Conservation (phyloP, 2,113 vertebrate genomes). For the Misgurnus mizolepis region DNA sequence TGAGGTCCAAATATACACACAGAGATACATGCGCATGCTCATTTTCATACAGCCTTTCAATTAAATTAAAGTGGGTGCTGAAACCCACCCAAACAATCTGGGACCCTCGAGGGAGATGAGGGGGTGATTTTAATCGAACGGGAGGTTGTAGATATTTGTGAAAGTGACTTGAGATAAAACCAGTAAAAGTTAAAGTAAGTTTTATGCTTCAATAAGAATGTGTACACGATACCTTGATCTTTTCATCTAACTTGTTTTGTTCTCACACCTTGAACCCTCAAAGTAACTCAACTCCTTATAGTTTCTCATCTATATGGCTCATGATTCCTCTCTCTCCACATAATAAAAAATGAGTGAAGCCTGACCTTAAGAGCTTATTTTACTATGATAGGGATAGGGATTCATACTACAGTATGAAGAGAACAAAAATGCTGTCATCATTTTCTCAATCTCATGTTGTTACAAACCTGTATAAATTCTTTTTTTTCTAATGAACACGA, state of each 20-base stretch:
- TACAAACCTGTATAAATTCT: too few relatives aligned
- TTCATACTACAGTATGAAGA: neutral
- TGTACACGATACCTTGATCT: neutral
- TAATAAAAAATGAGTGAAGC: constrained; percentile 11
- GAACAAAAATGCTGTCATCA: neutral
- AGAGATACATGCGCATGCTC: constrained; percentile 49
- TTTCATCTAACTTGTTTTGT: neutral
- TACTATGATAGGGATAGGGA: constrained; percentile 2
- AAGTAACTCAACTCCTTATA: neutral
- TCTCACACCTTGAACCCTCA: neutral
- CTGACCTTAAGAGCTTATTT: neutral
- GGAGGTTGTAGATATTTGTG: constrained; percentile 54
- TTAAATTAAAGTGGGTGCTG: constrained; percentile 73
- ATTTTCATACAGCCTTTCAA: constrained; percentile 73
- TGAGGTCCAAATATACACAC: constrained; percentile 50
- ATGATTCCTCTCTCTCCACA: neutral
- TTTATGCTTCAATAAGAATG: neutral
- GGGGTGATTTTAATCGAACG: constrained; percentile 62
- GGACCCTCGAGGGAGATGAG: constrained; percentile 57
- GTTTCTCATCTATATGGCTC: neutral
- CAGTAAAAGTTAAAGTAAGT: neutral
- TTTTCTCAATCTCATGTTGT: too few relatives aligned
- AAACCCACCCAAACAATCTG: constrained; percentile 56
- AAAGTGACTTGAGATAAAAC: neutral
- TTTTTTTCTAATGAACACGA: too few relatives aligned